Evolutionary conservation across 2,113 vertebrate genomes (phyloP), one percentile per base, ranked within the genome.

Genomic region (Myxocyprinus asiaticus): DNA sequence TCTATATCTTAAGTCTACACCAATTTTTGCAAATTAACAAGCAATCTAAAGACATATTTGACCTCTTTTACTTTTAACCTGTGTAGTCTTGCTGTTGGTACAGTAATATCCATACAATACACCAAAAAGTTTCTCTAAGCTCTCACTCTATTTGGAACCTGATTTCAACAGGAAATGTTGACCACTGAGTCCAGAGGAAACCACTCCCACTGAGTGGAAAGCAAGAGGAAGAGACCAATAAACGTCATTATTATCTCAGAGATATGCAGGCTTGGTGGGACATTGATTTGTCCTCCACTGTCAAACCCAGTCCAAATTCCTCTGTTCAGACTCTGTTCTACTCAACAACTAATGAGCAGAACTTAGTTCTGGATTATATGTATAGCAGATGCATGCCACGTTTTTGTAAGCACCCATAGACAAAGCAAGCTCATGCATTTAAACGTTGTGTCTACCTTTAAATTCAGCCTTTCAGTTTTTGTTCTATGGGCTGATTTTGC

Each of bases 111-210:
- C 22, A 33, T 33, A 33, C 22, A 33, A 33, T 33, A 1, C 22
- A 33, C 22, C 22, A 33, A 33, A 33, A 33, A 1, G 22, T 33
- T 33, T 33, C 42, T 72, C 14, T 77, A 47, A 45, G 43, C 64
- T 70, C 8, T 78, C 14, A 47, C 42, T 63, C 43, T 15, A 12
- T 62, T 51, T 65, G 65, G 12, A 65, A 33, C 15, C 7, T 22
- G 77, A 72, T 43, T 79, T 63, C 44, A 77, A 74, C 77, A 85
- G 83, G 83, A 85, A 82, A 80, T 69, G 81, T 58, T 74, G 80
- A 51, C 77, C 61, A 76, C 10, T 72, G 67, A 74, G 61, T 79
- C 67, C 17, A 84, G 43, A 80, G 84, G 84, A 85, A 85, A 79
- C 68, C 81, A 74, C 81, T 69, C 84, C 84, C 78, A 79, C 75